Evolutionary conservation across 2,797 vertebrate species (phyloP), one percentile per base, ranked within the genome.

Genomic region (Sebastes alutus): DNA sequence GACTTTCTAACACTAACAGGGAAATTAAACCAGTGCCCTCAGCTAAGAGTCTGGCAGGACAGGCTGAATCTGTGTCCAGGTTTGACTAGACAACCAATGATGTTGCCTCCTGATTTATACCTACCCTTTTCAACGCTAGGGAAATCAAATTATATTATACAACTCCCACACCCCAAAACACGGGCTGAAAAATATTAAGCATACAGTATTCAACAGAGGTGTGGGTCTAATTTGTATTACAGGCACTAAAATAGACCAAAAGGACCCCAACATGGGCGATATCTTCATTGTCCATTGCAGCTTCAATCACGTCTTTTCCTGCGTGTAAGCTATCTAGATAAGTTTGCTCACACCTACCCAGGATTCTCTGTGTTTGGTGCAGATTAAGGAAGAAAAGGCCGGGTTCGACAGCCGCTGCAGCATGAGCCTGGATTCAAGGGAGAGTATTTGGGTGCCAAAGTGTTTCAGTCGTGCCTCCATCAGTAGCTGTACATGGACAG

Each of bases 401-500:
- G 56, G 73, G 78, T 84, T 75, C 20, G 55, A 72, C 59, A 80
- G 9, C 62, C 11, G 25, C 78, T 75, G 87, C 23, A 23, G 73
- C 63, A 16, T 65, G 68, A 82, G 42, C 62, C 80, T 81, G 77
- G 80, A 76, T 65, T 81, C 70, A 55, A 69, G 35, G 35, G 35
- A 77, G 73, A 62, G 72, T 66, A 7, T 71, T 62, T 77, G 29
- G 59, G 78, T 73, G 68, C 78, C 89, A 75, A 64, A 75, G 74
- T 25, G 60, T 85, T 25, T 91, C 71, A 75, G 33, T 73, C 73
- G 70, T 7, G 30, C 55, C 75, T 90, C 80, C 73, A 71, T 97
- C 96, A 98, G 93, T 97, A 98, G 95, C 94, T 97, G 95, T 97
- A 97, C 95, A 97, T 97, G 77, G 97, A 97, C 88, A 98, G 94